Evolutionary conservation across 2,888 invertebrate genomes (phyloP), one percentile per base, ranked within the genome.

Genomic region (Idaea biselata): DNA sequence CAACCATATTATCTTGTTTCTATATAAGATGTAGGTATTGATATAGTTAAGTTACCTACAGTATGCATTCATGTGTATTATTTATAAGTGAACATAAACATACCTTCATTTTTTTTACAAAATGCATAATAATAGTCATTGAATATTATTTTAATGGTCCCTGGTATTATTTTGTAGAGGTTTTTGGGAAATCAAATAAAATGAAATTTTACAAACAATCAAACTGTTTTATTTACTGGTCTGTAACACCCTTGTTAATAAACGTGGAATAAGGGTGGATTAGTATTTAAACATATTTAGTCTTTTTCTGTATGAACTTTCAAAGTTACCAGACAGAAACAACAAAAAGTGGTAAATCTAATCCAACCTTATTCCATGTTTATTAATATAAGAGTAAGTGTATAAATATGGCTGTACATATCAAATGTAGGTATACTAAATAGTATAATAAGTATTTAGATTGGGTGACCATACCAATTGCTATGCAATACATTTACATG

Each of bases 111-210:
- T 75, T 70, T 73, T 67, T 76, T 78, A 75, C 73, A 73, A 74
- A 25, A 25, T 25, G 5, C 25, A 25, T 25, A 25, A 25, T 25
- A 25, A 74, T 78, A 76, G 79, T 81, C 78, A 78, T 69, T 79
- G 65, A 83, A 84, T 81, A 81, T 86, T 86, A 87, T 84, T 86
- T 80, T 84, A 86, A 78, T 74, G 81, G 81, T 88, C 80, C 82
- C 85, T 82, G 86, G 82, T 89, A 90, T 91, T 90, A 88, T 92
- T 92, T 92, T 91, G 89, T 91, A 92, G 91, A 83, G 86, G 87
- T 88, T 88, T 91, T 89, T 88, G 88, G 86, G 85, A 87, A 89
- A 78, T 85, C 82, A 89, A 56, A 84, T 89, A 87, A 90, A 88
- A 88, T 86, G 86, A 86, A 79, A 75, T 69, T 82, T 79, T 83